Evolutionary conservation across 2,113 vertebrate genomes (phyloP).

Genomic region (Lepisosteus osseus): DNA sequence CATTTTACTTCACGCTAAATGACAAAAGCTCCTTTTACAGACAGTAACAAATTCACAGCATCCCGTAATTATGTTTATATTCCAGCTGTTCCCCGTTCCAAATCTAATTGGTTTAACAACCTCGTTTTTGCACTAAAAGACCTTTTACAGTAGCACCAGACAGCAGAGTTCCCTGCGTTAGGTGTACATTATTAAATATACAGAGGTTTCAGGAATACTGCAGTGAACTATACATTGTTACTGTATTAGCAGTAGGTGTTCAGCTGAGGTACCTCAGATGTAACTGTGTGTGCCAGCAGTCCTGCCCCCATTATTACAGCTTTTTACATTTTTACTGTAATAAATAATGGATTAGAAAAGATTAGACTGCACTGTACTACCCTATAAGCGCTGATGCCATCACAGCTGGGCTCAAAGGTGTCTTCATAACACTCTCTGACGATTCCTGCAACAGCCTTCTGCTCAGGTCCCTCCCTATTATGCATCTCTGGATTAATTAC

Average conservation of each 20-base stretch:
- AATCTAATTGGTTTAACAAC: too few relatives aligned
- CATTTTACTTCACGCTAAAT: too few relatives aligned
- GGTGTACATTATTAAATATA: too few relatives aligned
- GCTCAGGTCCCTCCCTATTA: constrained; percentile 61
- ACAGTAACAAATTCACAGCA: too few relatives aligned
- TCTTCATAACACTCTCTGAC: constrained; percentile 21
- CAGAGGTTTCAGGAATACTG: too few relatives aligned
- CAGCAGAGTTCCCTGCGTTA: too few relatives aligned
- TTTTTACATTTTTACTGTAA: constrained; percentile 44
- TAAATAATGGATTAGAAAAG: constrained; percentile 63
- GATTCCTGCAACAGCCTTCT: constrained; percentile 24
- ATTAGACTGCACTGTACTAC: constrained; percentile 42
- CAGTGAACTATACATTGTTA: constrained; percentile 1
- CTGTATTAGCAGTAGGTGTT: constrained; percentile 43
- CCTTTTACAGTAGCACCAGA: too few relatives aligned
- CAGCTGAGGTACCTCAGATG: constrained; percentile 37
- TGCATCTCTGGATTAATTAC: constrained; percentile 90
- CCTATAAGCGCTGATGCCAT: constrained; percentile 37
- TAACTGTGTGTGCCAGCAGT: constrained; percentile 37
- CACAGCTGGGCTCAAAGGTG: constrained; percentile 33
- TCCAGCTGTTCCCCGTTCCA: too few relatives aligned
- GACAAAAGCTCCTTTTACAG: too few relatives aligned
- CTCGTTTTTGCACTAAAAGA: too few relatives aligned
- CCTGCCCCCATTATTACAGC: constrained; percentile 19
- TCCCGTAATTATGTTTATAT: too few relatives aligned